Percentiles rank a stretch among this genome's conserved stretches.
Conservation (phyloP, 2,888 invertebrate genomes). For the Xanthostigma xanthostigma region DNA sequence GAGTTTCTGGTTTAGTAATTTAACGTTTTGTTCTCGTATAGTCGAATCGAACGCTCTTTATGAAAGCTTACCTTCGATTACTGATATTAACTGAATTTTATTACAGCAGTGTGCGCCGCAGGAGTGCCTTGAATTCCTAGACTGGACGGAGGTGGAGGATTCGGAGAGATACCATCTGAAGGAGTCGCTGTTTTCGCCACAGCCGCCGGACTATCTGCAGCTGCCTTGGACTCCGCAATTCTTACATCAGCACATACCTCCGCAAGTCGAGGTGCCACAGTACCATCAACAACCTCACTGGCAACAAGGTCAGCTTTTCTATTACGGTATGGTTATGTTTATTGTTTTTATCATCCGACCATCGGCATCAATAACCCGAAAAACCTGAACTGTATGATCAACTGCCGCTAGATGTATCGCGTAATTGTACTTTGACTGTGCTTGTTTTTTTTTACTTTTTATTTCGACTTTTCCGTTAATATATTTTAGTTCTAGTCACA, state of each 20-base stretch:
- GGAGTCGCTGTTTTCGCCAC: conserved; percentile 38
- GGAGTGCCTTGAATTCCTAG: conserved; percentile 43
- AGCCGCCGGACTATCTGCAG: conserved; percentile 20
- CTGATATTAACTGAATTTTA: no score
- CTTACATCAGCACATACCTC: no score
- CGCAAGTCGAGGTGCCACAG: background rate
- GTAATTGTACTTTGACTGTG: no score
- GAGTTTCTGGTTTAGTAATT: no score
- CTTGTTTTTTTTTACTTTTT: background rate
- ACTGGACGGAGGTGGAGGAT: conserved; percentile 56
- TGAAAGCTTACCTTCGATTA: no score
- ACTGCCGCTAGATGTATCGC: no score
- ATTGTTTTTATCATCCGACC: background rate
- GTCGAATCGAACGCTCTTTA: no score
- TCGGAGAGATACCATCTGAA: conserved; percentile 47
- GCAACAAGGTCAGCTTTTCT: background rate
- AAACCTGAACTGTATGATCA: background rate
- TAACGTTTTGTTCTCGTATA: no score
- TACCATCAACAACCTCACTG: background rate
- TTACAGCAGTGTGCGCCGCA: background rate
- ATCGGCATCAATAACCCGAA: background rate
- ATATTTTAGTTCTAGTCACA: no score
- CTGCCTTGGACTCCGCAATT: conserved; percentile 22
- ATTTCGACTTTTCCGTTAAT: no score
- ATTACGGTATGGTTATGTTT: background rate